Conservation (phyloP, 2,797 vertebrate species). For the Silurus lanzhouensis region DNA sequence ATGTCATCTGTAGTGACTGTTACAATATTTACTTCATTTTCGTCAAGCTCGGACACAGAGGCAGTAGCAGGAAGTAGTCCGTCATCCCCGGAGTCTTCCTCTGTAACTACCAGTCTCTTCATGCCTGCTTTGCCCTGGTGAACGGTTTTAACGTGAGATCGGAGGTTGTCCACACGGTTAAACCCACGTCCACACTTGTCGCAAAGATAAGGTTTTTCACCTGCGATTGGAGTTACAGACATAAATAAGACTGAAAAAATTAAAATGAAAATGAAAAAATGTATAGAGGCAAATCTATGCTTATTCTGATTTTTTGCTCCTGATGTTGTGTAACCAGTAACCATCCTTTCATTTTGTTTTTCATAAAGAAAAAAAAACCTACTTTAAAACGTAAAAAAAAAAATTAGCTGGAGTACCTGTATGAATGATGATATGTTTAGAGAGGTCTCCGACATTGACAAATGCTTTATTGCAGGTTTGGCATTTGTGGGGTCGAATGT, state of each 20-base stretch:
- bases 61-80: slow-evolving; percentile 54
- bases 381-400: neutral
- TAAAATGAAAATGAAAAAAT: too few species aligned
- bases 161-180: slow-evolving; percentile 96
- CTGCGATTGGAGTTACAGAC: slow-evolving; percentile 63
- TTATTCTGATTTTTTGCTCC: neutral
- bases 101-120: slow-evolving; percentile 82
- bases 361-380: neutral
- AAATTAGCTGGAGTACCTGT: slow-evolving; percentile 75
- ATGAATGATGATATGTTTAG: slow-evolving; percentile 98
- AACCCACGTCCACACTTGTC: slow-evolving; percentile 96
- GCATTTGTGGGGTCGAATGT: slow-evolving; percentile 96
- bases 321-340: neutral
- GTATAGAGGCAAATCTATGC: neutral
- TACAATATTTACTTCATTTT: slow-evolving; percentile 89
- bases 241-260: neutral
- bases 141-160: slow-evolving; percentile 95
- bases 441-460: slow-evolving; percentile 95
- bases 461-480: slow-evolving; percentile 95
- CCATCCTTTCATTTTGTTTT: too few species aligned
- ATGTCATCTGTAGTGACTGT: slow-evolving; percentile 91
- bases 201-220: slow-evolving; percentile 95
- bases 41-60: slow-evolving; percentile 68
- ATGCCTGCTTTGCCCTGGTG: slow-evolving; percentile 96
- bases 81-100: slow-evolving; percentile 54